Evolutionary conservation across 2,797 vertebrate genomes (phyloP).

Genomic region (Labeo calbasu): DNA sequence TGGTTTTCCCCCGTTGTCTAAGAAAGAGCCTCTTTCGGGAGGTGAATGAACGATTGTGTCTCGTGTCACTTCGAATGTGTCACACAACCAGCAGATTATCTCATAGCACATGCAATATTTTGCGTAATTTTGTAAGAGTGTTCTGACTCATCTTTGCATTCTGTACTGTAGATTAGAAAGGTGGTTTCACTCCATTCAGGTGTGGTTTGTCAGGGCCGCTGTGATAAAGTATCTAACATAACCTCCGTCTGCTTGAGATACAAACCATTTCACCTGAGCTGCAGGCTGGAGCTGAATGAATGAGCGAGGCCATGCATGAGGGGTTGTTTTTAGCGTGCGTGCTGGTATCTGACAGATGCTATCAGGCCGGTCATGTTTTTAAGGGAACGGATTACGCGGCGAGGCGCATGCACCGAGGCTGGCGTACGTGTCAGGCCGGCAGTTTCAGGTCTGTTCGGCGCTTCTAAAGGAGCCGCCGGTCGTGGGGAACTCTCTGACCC

Average conservation of each 20-base stretch:
- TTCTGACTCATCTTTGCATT: neutral
- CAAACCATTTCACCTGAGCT: constrained; percentile 43
- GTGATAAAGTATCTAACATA: constrained; percentile 39
- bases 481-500: constrained; percentile 35
- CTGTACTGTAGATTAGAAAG: neutral
- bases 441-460: constrained; percentile 21
- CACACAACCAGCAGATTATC: neutral
- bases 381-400: constrained; percentile 30
- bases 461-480: constrained; percentile 22
- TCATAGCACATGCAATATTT: neutral
- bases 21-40: neutral
- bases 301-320: neutral
- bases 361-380: constrained; percentile 16
- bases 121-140: neutral
- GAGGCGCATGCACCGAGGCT: neutral
- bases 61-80: no score
- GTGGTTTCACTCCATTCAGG: constrained; percentile 3
- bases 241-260: constrained; percentile 39
- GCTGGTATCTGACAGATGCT: constrained; percentile 49
- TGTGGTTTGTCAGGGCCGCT: constrained; percentile 28
- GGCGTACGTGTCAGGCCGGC: constrained; percentile 35
- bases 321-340: constrained; percentile 20
- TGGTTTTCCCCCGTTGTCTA: neutral
- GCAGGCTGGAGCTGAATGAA: neutral
- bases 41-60: neutral